phyloP scores from a whole-genome alignment of 2,113 vertebrate genomes.

The Patagioenas fasciata region DNA sequence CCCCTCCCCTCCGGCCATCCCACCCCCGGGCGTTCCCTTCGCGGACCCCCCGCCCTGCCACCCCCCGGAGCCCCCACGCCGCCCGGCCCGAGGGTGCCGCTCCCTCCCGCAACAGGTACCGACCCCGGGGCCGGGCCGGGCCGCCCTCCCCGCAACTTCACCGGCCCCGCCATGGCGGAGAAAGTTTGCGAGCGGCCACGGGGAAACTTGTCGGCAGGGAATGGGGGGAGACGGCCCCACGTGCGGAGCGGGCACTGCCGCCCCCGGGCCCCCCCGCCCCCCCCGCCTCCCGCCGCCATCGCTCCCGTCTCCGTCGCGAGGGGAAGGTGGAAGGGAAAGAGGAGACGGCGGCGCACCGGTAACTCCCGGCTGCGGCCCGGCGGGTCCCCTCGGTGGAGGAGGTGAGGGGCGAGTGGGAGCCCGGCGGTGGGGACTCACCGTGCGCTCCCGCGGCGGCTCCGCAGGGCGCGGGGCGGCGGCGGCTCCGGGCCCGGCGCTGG shows the following conservation, averaged over 20 bases:
- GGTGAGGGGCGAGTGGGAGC: neutral
- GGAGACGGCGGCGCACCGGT: neutral
- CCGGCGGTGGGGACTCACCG: conserved; percentile 56
- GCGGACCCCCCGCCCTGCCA: neutral
- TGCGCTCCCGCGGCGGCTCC: conserved; percentile 11
- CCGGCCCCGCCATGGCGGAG: neutral
- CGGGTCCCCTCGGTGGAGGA: too few species aligned
- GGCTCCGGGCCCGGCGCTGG: conserved; percentile 38
- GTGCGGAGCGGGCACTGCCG: neutral
- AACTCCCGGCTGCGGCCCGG: neutral
- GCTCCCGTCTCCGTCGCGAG: neutral
- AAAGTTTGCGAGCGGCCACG: neutral
- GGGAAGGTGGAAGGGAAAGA: neutral
- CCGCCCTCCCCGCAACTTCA: neutral
- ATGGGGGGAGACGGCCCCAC: neutral
- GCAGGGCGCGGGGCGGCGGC: conserved; percentile 17
- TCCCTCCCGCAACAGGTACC: neutral
- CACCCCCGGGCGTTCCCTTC: neutral
- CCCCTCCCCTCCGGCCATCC: neutral
- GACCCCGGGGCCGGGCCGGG: neutral
- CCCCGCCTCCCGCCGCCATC: conserved; percentile 8
- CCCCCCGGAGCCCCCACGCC: neutral
- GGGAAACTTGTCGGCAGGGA: neutral
- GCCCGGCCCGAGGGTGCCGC: neutral
- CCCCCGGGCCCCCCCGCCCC: neutral